A percentile compares a stretch with the other conserved stretches of the same genome.
These are phyloP conservation scores for Steatornis caripensis DNA, from an alignment of 2,113 vertebrate genomes.

Conservation along the genomic window DNA sequence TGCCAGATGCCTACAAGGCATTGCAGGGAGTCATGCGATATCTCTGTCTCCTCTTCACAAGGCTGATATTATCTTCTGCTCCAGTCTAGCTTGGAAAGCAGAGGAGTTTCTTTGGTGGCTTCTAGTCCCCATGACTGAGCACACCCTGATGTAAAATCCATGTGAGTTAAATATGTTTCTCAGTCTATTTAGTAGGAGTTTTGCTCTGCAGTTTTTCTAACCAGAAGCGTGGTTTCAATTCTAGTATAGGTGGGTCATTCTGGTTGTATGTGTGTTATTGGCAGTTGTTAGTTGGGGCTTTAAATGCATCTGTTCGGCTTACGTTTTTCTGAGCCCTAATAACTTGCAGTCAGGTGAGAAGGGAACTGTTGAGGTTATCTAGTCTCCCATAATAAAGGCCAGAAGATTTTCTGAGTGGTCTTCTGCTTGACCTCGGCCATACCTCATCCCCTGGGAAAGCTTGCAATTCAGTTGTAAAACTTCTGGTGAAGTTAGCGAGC, in stretches of 20 bases:
- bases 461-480: neutral
- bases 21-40: neutral
- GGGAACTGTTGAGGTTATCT: neutral
- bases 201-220: neutral
- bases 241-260: neutral
- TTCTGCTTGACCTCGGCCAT: neutral
- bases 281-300: neutral
- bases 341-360: neutral
- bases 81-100: neutral
- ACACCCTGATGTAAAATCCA: neutral
- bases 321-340: neutral
- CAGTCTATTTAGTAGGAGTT: neutral
- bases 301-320: neutral
- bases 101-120: neutral
- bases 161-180: neutral
- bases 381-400: neutral
- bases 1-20: neutral
- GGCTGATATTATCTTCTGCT: neutral
- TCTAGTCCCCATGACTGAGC: neutral
- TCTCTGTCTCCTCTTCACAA: neutral
- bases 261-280: accelerated
- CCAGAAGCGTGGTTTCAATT: neutral
- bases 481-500: neutral
- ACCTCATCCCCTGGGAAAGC: neutral
- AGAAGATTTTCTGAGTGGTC: neutral